Evolutionary conservation across 2,888 invertebrate genomes (phyloP), one percentile per base, ranked within the genome.

Genomic region (Stegophylla sp.): DNA sequence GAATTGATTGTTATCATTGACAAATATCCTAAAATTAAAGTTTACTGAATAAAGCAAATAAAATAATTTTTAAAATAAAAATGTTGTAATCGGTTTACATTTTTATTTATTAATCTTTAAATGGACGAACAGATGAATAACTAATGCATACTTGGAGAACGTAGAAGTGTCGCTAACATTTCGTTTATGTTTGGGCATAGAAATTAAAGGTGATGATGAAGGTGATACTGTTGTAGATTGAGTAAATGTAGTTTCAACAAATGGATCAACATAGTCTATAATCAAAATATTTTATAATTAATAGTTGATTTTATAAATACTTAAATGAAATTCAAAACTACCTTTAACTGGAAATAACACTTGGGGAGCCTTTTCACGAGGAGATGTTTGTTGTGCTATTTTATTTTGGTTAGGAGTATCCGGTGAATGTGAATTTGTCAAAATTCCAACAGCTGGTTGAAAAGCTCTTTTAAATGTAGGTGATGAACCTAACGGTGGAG

Each of bases 81-180:
- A 45, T 73, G 10, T 13, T 15, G 53, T 26, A 3, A 26, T 12
- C 10, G 23, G 41, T 28, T 45, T n/a, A 74, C 17, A 23, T 26
- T 71, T 56, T 26, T 28, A 79, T 45, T 48, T 41, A 3, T 28
- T 64, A 20, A 61, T 64, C 26, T 67, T 48, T 77, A 17, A 53
- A 20, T n/a, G 17, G 34, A 69, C 17, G 15, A 81, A 76, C n/a
- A 69, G 12, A 61, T 26, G 17, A 63, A 20, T 64, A 53, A 43
- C 20, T 51, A 88, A 74, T 66, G 26, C 75, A 76, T 88, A 93
- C 93, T 92, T 93, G 86, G 92, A 92, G 85, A 93, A 93, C 84
- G 93, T 92, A 77, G 93, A 92, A 1, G 94, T 94, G 85, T 94
- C 94, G 85, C 94, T 94, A 87, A 93, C 93, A 86, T 94, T 94